Evolutionary conservation across 2,888 invertebrate genomes (phyloP).

Genomic region (Bursaphelenchus okinawaensis): DNA sequence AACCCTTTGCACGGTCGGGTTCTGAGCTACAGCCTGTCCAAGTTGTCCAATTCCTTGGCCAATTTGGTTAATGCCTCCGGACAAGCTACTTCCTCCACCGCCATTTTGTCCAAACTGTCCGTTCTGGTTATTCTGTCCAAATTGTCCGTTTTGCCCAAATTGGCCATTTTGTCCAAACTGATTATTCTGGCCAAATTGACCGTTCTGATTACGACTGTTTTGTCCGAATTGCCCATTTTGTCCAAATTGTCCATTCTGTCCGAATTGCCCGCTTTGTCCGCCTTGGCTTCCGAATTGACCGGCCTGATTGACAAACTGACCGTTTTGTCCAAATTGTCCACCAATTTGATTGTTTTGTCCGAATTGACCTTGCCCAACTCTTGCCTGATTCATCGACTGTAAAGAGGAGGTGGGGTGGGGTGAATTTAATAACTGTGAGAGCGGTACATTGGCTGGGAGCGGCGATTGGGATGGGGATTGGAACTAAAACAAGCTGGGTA

Average conservation of each 20-base stretch:
- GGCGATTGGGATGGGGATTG: background rate
- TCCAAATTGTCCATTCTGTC: background rate
- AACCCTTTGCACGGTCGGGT: constrained; percentile 9
- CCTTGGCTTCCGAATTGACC: background rate
- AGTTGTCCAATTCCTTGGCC: constrained; percentile 4
- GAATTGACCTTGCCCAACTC: background rate
- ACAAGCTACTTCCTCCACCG: background rate
- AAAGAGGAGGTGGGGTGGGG: no score
- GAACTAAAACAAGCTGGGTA: no score
- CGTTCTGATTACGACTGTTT: no score
- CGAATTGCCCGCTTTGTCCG: background rate
- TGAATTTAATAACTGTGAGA: background rate
- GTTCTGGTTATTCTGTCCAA: background rate
- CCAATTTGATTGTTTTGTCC: no score
- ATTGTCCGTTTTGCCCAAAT: background rate
- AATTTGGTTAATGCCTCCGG: constrained; percentile 3
- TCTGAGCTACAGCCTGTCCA: constrained; percentile 13
- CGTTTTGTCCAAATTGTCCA: background rate
- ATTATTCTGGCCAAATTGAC: background rate
- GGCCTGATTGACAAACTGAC: background rate
- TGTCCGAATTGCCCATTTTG: background rate
- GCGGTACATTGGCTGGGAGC: background rate
- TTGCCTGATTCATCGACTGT: background rate
- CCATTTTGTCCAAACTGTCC: background rate
- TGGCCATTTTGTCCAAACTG: no score